Base-by-base conservation (phyloP, 2,888 invertebrate genomes). In the Sisyra terminalis region DNA sequence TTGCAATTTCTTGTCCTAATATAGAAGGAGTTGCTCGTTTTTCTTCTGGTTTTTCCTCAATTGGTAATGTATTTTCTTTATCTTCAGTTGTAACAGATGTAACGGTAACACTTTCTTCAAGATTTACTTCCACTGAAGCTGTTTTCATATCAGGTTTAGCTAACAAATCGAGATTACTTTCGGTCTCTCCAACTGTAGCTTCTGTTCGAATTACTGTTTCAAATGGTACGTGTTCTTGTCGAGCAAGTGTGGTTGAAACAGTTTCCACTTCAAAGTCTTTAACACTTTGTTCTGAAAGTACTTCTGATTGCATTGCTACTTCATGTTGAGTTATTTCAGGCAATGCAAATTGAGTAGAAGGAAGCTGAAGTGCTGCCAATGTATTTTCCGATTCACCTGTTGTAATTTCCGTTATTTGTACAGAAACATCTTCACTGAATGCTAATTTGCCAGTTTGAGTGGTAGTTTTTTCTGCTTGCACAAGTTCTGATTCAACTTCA, bases 1-100 rank as follows among this genome's bases (percentile, higher is more conserved):
- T 61, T 9, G 66, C 65, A 31, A 69, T 59, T 50, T 58, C 55
- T 44, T 57, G 56, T 16, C 51, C 46, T 17, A 53, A 58, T n/a
- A 61, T 49, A 10, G 46, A 49, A 34, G 50, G 44, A 31, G 46
- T 44, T 9, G 59, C 58, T 13, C 49, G 50, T 52, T 56, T 57
- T 29, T 51, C 51, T 44, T 53, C 52, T n/a, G 62, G 57, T 46
- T 58, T 53, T 41, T 51, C 50, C 32, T 53, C 45, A 2, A 52
- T 53, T 17, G 54, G 50, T 1, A 64, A 50, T 16, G 51, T 48
- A 15, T 52, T 50, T 52, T 69, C 71, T 29, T 56, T 53, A 48
- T 70, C 69, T 16, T 60, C 59, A 6, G 61, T 52, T 18, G 61
- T 55, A 9, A 65, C 62, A 55, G 69, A 69, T 8, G 60, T 60